Conservation (phyloP, 2,888 invertebrate species). For the Calameuta filiformis region DNA sequence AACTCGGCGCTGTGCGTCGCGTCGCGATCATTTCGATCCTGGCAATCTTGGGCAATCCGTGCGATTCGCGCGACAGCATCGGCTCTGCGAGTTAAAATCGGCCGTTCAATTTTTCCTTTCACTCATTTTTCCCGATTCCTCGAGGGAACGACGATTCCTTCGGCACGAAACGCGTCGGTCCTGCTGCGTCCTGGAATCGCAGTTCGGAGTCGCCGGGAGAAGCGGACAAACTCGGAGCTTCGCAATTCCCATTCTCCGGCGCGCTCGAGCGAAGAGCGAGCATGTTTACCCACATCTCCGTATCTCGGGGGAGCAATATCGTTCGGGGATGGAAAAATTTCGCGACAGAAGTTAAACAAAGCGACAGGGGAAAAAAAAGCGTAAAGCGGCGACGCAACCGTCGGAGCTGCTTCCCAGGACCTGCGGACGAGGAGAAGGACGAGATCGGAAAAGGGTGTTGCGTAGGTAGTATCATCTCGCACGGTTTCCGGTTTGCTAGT, state of each 20-base stretch:
- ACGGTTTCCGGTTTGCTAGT: background rate
- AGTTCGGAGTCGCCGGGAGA: background rate
- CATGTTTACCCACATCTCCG: conserved; percentile 9
- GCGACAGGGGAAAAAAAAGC: conserved; percentile 35
- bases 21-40: background rate
- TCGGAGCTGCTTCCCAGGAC: background rate
- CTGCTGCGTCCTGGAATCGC: background rate
- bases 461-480: background rate
- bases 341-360: conserved; percentile 63
- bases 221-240: background rate
- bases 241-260: background rate
- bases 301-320: conserved; percentile 61
- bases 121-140: background rate
- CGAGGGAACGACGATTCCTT: background rate
- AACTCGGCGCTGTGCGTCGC: too few species aligned
- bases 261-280: background rate
- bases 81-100: background rate
- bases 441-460: conserved; percentile 31
- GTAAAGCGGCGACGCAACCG: background rate
- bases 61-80: background rate
- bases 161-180: background rate
- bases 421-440: conserved; percentile 19
- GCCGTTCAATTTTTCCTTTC: background rate
- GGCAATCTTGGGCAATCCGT: too few species aligned
- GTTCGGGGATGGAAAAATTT: conserved; percentile 56